A percentile compares a stretch with the other conserved stretches of the same genome.
These are phyloP conservation scores for Deilephila elpenor DNA, from an alignment of 2,888 invertebrate species.

Conservation along the genomic window DNA sequence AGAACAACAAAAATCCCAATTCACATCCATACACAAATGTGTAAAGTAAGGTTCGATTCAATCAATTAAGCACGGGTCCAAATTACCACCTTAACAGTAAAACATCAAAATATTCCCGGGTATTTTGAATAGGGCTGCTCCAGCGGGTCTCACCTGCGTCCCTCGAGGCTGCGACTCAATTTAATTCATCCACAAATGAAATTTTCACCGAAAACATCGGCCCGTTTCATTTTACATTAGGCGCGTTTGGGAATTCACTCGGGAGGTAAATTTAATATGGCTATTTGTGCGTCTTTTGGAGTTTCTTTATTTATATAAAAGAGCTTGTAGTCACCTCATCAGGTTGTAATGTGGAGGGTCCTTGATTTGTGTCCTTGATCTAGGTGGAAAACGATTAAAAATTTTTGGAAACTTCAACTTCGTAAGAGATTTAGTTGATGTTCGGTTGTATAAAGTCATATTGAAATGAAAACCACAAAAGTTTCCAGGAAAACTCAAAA, in stretches of 20 bases:
- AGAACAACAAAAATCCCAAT: no score
- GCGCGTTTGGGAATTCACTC: constrained; percentile 27
- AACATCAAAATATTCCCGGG: constrained; percentile 4
- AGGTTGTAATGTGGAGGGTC: no score
- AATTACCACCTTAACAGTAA: not conserved
- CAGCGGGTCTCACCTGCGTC: not conserved
- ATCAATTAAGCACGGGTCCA: not conserved
- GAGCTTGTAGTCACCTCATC: no score
- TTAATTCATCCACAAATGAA: constrained; percentile 28
- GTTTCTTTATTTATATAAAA: not conserved
- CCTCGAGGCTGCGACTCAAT: constrained; percentile 24
- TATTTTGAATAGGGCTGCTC: not conserved
- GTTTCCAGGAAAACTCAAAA: no score
- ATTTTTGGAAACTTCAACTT: no score
- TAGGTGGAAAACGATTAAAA: no score
- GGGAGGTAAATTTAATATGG: constrained; percentile 17
- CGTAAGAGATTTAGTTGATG: no score
- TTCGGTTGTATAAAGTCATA: no score
- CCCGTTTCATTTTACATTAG: constrained; percentile 27
- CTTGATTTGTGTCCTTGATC: no score
- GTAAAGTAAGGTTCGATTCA: not conserved
- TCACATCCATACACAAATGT: no score
- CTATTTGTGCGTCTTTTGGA: not conserved
- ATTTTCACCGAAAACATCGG: constrained; percentile 26
- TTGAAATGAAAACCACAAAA: no score